A percentile compares a stretch with the other conserved stretches of the same genome.
Evolutionary conservation across 1,140 invertebrate genomes (phyloP).

Genomic region (Tribolium castaneum): DNA sequence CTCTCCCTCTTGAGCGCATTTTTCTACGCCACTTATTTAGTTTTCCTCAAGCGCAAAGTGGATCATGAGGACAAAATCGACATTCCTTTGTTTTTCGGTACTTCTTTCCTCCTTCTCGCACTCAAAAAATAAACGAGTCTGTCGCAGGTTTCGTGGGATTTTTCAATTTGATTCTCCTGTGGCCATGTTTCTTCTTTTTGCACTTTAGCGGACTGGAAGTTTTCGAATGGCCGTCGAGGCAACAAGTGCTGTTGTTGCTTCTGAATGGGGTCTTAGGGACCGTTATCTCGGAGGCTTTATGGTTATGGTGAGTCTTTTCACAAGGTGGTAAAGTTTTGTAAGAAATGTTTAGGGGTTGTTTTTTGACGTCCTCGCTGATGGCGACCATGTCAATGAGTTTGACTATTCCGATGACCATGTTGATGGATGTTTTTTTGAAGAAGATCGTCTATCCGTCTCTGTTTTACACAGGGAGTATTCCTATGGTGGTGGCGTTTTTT

Average conservation of each 20-base stretch:
- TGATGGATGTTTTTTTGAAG: slow-evolving; percentile 83
- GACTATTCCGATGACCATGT: slow-evolving; percentile 87
- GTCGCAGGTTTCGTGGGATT: slow-evolving; percentile 85
- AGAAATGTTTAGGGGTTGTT: slow-evolving; percentile 79
- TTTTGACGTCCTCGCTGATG: slow-evolving; percentile 88
- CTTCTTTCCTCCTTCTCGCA: slow-evolving; percentile 46
- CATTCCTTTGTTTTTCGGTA: slow-evolving; percentile 91
- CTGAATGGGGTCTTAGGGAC: slow-evolving; percentile 90
- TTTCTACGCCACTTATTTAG: slow-evolving; percentile 86
- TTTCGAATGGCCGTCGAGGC: slow-evolving; percentile 83
- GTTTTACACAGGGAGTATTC: slow-evolving; percentile 84
- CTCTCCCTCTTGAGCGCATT: slow-evolving; percentile 84
- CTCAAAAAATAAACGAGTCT: slow-evolving; percentile 49
- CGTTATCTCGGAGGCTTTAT: slow-evolving; percentile 86
- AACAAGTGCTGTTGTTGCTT: slow-evolving; percentile 82
- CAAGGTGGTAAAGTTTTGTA: too few species aligned
- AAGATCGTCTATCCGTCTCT: slow-evolving; percentile 77
- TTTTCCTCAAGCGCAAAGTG: slow-evolving; percentile 83
- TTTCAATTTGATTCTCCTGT: slow-evolving; percentile 83
- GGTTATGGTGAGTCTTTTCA: slow-evolving; percentile 78
- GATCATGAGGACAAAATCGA: slow-evolving; percentile 90
- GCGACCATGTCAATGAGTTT: slow-evolving; percentile 85
- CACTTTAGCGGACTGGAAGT: slow-evolving; percentile 81
- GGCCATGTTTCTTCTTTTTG: slow-evolving; percentile 88
- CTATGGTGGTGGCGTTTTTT: slow-evolving; percentile 83